Base-by-base conservation (phyloP, 2,888 invertebrate species). In the Cosmia pyralina region DNA sequence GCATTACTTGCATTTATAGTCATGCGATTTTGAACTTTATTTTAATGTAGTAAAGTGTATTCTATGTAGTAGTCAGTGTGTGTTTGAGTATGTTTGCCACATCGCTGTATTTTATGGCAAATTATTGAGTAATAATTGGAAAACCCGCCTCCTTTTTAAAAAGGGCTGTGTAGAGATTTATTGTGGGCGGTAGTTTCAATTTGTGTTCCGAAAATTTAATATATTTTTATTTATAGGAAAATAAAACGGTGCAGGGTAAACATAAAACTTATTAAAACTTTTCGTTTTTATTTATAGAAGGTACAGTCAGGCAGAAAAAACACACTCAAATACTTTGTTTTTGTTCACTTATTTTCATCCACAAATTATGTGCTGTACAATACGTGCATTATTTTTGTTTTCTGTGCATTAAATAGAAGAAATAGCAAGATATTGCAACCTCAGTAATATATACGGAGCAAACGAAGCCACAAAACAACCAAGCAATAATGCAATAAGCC, bases 61-160 rank as follows among this genome's bases (percentile, higher is more conserved):
- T 67, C 48, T 60, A 17, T 28, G 4, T 44, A 10, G 0, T n/a
- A 52, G 2, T 22, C 15, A 19, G 38, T n/a, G 63, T 66, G 59
- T 52, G 66, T 83, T 77, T 83, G 57, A 83, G 71, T 64, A 76
- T 81, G 72, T 75, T 68, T 74, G 85, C 88, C 89, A 92, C 87
- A 92, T 93, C 89, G 81, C 77, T 79, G 73, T 85, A 81, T 86
- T 88, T 86, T 83, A 88, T 85, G 83, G 81, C 84, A 83, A 89
- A 88, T 88, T 90, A 88, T 90, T 87, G 86, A 83, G 82, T 84
- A 88, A 81, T 88, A 83, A 87, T 87, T 81, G 72, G 67, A 76
- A 82, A 78, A 67, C 75, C 77, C 79, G 85, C 85, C 80, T 82
- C 22, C 68, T 78, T 80, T 79, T 82, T 79, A 62, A 72, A 73